Percentiles rank a stretch among this genome's conserved stretches.
Evolutionary conservation across 2,113 vertebrate genomes (phyloP).

Genomic region (Heterotilapia buettikoferi): DNA sequence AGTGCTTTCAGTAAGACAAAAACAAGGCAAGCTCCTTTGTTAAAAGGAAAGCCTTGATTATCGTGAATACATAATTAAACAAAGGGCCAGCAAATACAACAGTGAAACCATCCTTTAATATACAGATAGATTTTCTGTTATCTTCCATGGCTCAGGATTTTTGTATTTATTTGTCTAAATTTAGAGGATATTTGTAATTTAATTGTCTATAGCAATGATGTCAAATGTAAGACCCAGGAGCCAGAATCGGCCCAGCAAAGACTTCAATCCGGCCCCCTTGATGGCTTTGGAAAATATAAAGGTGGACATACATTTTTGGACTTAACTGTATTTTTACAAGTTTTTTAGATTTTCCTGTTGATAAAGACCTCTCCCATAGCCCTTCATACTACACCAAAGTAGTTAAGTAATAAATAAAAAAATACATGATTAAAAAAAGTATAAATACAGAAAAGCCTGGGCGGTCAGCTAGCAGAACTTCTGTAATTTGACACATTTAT

Average conservation of each 20-base stretch:
- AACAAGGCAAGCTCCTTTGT: background rate
- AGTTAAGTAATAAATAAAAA: background rate
- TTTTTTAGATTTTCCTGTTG: background rate
- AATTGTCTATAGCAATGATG: background rate
- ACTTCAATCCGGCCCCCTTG: background rate
- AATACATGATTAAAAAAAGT: background rate
- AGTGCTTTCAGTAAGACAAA: background rate
- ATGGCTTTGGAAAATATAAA: background rate
- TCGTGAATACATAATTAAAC: background rate
- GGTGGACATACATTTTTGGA: background rate
- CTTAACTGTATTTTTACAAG: background rate
- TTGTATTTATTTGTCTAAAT: background rate
- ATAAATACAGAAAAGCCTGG: background rate
- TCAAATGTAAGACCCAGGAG: background rate
- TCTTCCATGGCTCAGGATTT: background rate
- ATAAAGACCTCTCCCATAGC: background rate
- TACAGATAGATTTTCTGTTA: background rate
- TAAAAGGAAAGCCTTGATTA: background rate
- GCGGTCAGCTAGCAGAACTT: background rate
- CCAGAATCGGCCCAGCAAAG: background rate
- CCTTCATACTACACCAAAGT: background rate
- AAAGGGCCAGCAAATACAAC: background rate
- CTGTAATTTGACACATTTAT: background rate
- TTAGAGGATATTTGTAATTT: background rate
- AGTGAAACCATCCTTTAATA: background rate